Base-by-base conservation (phyloP, 2,113 vertebrate genomes). In the Sturnira hondurensis region DNA sequence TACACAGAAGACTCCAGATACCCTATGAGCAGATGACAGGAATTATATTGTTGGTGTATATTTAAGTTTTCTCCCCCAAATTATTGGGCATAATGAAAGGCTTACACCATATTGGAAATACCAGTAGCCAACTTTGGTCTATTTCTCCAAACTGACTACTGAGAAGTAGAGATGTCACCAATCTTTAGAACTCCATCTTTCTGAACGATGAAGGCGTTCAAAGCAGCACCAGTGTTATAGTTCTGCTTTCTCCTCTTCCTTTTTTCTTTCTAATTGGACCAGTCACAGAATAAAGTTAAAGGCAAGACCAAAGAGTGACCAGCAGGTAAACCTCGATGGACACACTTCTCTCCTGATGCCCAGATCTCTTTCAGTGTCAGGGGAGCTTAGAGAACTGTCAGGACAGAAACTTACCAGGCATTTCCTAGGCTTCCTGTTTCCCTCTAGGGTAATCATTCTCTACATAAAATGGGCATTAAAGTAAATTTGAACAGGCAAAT, bases 261-360 rank as follows among this genome's bases (percentile, higher is more conserved):
- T 88, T 88, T 82, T 74, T 38, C 7, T 33, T 13, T 41, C 1
- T 58, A 78, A 52, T 22, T 47, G 2, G 5, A 33, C 33, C 3
- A 43, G 5, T 43, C 3, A 63, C 24, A 71, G 11, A 33, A 19
- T 41, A 33, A 45, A 87, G 2, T 7, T 12, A 38, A 38, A 22
- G 36, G 24, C 0, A n/a, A 3, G 3, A 20, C 10, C 58, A 31
- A 0, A 26, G 38, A 85, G 28, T 47, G 61, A n/a, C 8, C 19
- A 52, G 20, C 14, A 17, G 28, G 12, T 17, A 88, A 45, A 65
- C 1, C 14, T 26, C 28, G 52, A 20, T 3, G 17, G 1, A 43
- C 7, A 41, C 2, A 63, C 14, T 61, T 71, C 0, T 3, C 26
- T 88, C 4, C 54, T 58, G 56, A 26, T 24, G 10, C 6, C 7